Base-by-base conservation (phyloP, 2,888 invertebrate species). In the Amphipyra tragopoginis region DNA sequence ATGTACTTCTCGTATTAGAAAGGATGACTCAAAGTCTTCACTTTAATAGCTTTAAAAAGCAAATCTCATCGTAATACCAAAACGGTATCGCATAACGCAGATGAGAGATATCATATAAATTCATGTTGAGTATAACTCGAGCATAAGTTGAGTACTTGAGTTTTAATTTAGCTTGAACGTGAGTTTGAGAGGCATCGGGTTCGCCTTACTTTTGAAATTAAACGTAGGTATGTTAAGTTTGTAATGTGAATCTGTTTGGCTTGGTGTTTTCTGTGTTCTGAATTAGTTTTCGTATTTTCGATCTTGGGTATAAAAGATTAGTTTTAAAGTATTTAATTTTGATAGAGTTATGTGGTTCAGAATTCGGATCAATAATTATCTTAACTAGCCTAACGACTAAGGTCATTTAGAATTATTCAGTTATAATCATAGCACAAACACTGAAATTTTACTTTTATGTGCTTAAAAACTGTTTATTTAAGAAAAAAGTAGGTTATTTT, bases 141-240 rank as follows among this genome's bases (percentile, higher is more conserved):
- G 64, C n/a, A 38, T 44, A 66, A 42, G 68, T 65, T 65, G 34
- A 56, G 55, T 40, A 51, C 29, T 67, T 63, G 43, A 76, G 64
- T 82, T 85, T 83, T 85, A 84, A 85, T 85, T 83, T 83, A 73
- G 75, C 78, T 53, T 57, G 50, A 66, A 59, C 66, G 53, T 52
- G 80, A 79, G 65, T 77, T 84, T 81, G 76, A 79, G 75, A 68
- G 86, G 83, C 73, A 66, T 79, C 80, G 64, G 59, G 69, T 57
- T 79, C 72, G 57, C 29, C 67, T 65, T 75, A 75, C 75, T 66
- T 61, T 68, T 71, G 62, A 83, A 84, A 86, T 86, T 84, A 82
- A 84, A 86, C 64, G 66, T 65, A 61, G 74, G 68, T 64, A 65
- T 68, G 73, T 65, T 72, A 76, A 75, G 80, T 83, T 78, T 68